A percentile compares a stretch with the other conserved stretches of the same genome.
Evolutionary conservation across 2,113 vertebrate genomes (phyloP).

Genomic region (Eudorcas thomsonii): DNA sequence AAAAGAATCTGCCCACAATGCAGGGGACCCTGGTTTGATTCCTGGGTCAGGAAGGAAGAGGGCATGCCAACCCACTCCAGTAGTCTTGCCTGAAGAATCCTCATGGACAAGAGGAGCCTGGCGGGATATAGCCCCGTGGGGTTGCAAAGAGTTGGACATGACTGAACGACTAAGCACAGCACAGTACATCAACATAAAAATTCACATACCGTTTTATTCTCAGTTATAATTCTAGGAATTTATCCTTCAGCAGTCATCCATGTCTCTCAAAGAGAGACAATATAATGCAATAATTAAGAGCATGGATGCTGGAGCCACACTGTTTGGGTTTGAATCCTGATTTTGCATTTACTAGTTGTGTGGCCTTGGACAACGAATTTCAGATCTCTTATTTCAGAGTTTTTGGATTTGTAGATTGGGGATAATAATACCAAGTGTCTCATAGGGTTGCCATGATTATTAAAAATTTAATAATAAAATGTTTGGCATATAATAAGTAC

Average conservation of each 20-base stretch:
- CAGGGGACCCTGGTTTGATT: not conserved
- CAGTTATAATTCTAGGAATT: not conserved
- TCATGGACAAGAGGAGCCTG: not conserved
- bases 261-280: not conserved
- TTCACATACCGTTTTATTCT: not conserved
- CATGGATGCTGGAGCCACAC: not conserved
- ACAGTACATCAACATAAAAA: not conserved
- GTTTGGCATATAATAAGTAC: not conserved
- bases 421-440: not conserved
- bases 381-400: not conserved
- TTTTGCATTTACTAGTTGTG: not conserved
- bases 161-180: not conserved
- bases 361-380: not conserved
- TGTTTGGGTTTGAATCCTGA: not conserved
- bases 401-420: not conserved
- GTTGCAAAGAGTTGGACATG: not conserved
- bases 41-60: not conserved
- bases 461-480: not conserved
- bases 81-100: not conserved
- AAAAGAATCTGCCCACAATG: not conserved
- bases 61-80: not conserved
- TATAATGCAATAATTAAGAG: not conserved
- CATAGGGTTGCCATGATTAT: not conserved
- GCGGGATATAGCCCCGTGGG: accelerated
- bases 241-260: not conserved